Base-by-base conservation (phyloP, 2,113 vertebrate species). In the Chionis minor region DNA sequence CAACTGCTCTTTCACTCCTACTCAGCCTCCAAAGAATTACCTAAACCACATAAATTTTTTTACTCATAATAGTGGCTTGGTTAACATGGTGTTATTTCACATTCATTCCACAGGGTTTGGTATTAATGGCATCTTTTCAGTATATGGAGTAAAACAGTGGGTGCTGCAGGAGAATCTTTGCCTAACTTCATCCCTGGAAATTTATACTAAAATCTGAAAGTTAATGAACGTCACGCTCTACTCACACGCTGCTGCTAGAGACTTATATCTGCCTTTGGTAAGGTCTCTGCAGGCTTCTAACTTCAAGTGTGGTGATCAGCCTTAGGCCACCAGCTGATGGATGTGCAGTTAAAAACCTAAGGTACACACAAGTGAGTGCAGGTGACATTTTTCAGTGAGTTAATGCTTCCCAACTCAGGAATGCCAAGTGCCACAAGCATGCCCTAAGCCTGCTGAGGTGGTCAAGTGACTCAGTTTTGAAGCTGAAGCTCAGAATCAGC, bases 1-100 rank as follows among this genome's bases (percentile, higher is more conserved):
- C 4, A 96, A 92, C 79, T 86, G 38, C 44, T 94, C 42, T 69
- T 88, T 94, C 74, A 91, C 30, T 87, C 70, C 78, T 83, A 96
- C 52, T 65, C 80, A 86, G 67, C 52, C 65, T 86, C 69, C 15
- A 13, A 96, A 93, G 70, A 91, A 96, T 75, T 85, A 80, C n/a
- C 59, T 78, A 69, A 90, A 89, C 47, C 32, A 66, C 61, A 86
- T 79, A 51, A 16, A 1, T 71, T 63, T 58, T 95, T 95, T 62
- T 61, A 80, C 35, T 65, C 44, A 15, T 73, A 78, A 74, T 4
- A 87, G 69, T 75, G 58, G 28, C 40, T 94, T 62, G 79, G 58
- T 91, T 93, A 74, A 73, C 32, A 23, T 19, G 40, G 51, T 75
- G 54, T 38, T 81, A 81, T 78, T 94, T 79, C 56, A 62, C 35